Evolutionary conservation across 2,113 vertebrate genomes (phyloP).

Genomic region (Sisor rabdophorus): DNA sequence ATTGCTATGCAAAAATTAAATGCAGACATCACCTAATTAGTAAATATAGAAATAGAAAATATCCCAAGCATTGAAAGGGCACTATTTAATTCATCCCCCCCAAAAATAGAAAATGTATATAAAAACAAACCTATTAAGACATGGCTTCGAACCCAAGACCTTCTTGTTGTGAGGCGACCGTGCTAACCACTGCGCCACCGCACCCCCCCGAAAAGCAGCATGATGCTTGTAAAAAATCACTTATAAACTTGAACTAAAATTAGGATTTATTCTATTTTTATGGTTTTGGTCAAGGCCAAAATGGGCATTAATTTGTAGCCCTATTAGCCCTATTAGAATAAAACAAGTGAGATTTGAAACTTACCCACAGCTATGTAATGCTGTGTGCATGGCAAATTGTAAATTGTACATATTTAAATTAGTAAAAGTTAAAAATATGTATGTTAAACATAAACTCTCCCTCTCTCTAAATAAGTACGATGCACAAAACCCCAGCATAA

Average conservation of each 20-base stretch:
- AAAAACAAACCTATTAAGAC: no score
- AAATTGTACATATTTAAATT: constrained; percentile 49
- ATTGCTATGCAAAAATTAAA: no score
- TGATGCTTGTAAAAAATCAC: background rate
- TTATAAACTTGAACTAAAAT: background rate
- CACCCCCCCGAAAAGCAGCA: no score
- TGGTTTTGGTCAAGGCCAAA: background rate
- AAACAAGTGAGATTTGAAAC: background rate
- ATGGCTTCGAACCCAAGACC: no score
- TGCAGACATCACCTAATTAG: no score
- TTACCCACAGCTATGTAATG: constrained; percentile 4
- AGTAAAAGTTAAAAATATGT: constrained; percentile 57
- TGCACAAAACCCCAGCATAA: constrained; percentile 71
- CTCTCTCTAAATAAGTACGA: constrained; percentile 65
- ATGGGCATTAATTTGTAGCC: background rate
- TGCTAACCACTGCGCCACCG: no score
- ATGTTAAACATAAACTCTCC: constrained; percentile 67
- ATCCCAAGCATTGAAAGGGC: no score
- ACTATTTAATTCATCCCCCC: no score
- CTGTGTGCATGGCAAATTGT: constrained; percentile 38
- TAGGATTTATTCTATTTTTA: background rate
- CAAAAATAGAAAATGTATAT: no score
- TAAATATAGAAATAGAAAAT: no score
- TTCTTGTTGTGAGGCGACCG: no score
- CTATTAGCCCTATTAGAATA: background rate